phyloP scores from a whole-genome alignment of 1,140 invertebrate species.

The Papilio machaon region DNA sequence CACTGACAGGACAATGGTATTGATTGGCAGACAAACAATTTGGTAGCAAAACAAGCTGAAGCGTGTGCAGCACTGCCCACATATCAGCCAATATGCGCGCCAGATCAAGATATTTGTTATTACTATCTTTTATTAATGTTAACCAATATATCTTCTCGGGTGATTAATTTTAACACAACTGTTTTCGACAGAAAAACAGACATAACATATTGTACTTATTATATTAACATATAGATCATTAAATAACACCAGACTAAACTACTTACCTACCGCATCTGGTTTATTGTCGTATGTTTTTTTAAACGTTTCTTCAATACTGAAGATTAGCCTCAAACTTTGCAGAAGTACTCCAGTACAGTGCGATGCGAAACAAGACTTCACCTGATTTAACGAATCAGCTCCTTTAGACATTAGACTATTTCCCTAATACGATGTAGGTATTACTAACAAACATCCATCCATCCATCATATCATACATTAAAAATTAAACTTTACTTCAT shows the following conservation, averaged over 20 bases:
- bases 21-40: slow-evolving; percentile 16
- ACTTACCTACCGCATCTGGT: not conserved
- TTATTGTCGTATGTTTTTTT: not conserved
- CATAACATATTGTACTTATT: not conserved
- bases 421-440: not conserved
- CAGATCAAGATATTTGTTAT: slow-evolving; percentile 22
- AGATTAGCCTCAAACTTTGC: not conserved
- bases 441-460: too few species aligned
- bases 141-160: slow-evolving; percentile 16
- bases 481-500: not conserved
- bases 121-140: slow-evolving; percentile 24
- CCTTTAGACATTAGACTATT: not conserved
- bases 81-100: slow-evolving; percentile 13
- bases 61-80: not conserved
- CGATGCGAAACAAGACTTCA: not conserved
- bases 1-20: slow-evolving; percentile 2
- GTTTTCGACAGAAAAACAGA: not conserved
- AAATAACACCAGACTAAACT: not conserved
- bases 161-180: slow-evolving; percentile 11
- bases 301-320: too few species aligned
- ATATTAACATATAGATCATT: not conserved
- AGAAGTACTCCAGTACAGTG: not conserved
- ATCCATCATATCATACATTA: too few species aligned
- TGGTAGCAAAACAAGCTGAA: slow-evolving; percentile 6
- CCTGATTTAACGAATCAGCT: not conserved